Percentiles rank a stretch among this genome's conserved stretches.
Evolutionary conservation across 2,888 invertebrate genomes (phyloP).

Genomic region (Andrena praecox): DNA sequence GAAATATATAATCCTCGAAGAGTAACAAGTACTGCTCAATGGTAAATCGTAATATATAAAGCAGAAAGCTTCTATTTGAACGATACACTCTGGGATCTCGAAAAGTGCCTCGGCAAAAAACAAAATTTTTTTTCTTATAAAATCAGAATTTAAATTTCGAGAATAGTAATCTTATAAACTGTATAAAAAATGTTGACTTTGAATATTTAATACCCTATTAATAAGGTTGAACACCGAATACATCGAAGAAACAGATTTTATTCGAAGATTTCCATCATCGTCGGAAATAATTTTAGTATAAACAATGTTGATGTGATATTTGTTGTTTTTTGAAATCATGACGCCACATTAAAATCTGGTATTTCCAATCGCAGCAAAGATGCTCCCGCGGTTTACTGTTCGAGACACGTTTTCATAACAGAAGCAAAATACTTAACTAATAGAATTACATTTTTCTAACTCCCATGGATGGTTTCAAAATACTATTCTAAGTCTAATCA

Average conservation of each 20-base stretch:
- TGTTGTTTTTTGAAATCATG: neutral
- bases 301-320: neutral
- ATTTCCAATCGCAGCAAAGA: neutral
- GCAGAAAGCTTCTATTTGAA: neutral
- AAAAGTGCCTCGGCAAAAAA: no score
- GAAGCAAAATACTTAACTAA: neutral
- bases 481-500: conserved; percentile 18
- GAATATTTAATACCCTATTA: neutral
- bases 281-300: no score
- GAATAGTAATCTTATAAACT: neutral
- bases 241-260: no score
- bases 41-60: neutral
- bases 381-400: neutral
- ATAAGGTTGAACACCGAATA: no score
- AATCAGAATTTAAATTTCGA: no score
- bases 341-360: neutral
- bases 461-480: neutral
- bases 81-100: no score
- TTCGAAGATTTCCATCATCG: no score
- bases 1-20: neutral
- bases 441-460: neutral
- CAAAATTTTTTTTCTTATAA: no score
- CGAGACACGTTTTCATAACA: neutral
- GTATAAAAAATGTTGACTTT: neutral
- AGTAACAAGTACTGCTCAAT: neutral